Base-by-base conservation (phyloP, 2,888 invertebrate genomes). In the Hyppa rectilinea region DNA sequence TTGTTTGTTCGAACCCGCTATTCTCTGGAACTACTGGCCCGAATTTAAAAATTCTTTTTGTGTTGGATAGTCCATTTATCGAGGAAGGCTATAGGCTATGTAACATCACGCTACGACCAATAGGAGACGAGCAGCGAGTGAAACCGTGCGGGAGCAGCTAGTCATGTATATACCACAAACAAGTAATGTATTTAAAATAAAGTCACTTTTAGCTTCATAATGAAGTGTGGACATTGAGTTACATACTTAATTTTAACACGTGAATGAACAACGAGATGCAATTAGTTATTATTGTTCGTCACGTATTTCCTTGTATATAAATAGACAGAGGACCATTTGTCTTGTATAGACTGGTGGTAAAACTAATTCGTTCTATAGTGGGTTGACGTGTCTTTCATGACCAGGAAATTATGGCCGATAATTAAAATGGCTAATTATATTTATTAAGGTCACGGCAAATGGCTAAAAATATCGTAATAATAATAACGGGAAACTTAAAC, bases 241-340 rank as follows among this genome's bases (percentile, higher is more conserved):
- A 40, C 43, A 34, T 52, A 58, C 56, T 20, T 47, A 63, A 69
- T 78, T 36, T 29, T 55, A 64, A 66, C 62, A 73, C 69, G 62
- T 50, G 63, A 78, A 58, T 66, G 47, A 31, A 73, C 64, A 63
- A 59, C 59, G 36, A 66, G 66, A 52, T 73, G 45, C 50, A 66
- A 78, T 73, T 78, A 66, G 59, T 36, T 52, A 10, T 67, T 69
- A 68, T 72, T 78, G 74, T 73, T 26, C 4, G 34, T 65, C 61
- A 78, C 55, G 74, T n/a, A n/a, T 79, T 82, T 68, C 63, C 69
- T 69, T 17, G 2, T 73, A 43, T 29, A 61, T 50, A 74, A 74
- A 79, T 70, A 82, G 69, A 53, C 36, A 23, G 29, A 52, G 10
- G 43, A 58, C 49, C 60, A 71, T 70, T 75, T 50, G 17, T 66